phyloP scores from a whole-genome alignment of 2,113 vertebrate species.

The Thamnophis sirtalis region DNA sequence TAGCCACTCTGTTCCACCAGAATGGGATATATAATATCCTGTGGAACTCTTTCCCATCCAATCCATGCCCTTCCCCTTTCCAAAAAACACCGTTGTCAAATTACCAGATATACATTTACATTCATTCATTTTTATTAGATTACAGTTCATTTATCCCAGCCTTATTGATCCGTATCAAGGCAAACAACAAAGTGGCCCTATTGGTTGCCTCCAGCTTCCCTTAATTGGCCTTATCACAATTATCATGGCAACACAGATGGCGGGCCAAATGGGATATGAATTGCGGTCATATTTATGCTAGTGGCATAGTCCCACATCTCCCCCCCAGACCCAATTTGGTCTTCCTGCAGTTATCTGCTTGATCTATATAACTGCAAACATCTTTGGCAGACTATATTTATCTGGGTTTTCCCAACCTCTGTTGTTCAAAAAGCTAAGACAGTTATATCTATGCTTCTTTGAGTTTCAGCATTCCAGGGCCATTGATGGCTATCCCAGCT shows the following conservation, averaged over 20 bases:
- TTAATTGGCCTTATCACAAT: slow-evolving; percentile 16
- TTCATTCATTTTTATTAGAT: slow-evolving; percentile 44
- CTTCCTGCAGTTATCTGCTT: slow-evolving; percentile 10
- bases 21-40: slow-evolving; percentile 26
- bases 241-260: slow-evolving; percentile 9
- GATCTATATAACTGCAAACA: slow-evolving; percentile 23
- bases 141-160: slow-evolving; percentile 24
- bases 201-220: slow-evolving; percentile 22
- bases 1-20: slow-evolving; percentile 28
- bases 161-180: slow-evolving; percentile 38
- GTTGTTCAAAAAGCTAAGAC: background rate
- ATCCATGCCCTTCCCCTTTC: slow-evolving; percentile 32
- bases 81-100: slow-evolving; percentile 33
- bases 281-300: slow-evolving; percentile 9
- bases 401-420: background rate
- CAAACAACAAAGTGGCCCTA: slow-evolving; percentile 13
- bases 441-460: slow-evolving; percentile 10
- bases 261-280: background rate
- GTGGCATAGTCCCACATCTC: background rate
- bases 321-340: slow-evolving; percentile 1
- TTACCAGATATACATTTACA: slow-evolving; percentile 44
- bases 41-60: slow-evolving; percentile 33
- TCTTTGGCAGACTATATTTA: slow-evolving; percentile 11
- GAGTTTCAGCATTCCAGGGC: slow-evolving; percentile 26
- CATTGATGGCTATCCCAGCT: background rate